Percentiles rank a stretch among this genome's conserved stretches.
Conservation (phyloP, 2,888 invertebrate species). For the Cheilosia urbana region DNA sequence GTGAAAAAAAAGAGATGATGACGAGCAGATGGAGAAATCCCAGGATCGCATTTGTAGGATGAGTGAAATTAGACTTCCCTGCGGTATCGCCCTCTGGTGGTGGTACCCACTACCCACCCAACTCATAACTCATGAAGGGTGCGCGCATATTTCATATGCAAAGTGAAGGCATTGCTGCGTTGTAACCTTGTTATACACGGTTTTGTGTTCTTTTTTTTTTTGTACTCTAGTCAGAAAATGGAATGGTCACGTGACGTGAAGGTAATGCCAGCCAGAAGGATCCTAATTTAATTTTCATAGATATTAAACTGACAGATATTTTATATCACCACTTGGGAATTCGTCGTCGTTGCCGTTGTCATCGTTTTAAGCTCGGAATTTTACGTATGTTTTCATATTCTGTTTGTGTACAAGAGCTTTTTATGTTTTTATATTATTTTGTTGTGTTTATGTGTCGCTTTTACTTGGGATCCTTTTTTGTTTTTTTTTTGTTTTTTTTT, state of each 20-base stretch:
- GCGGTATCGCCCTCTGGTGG: neutral
- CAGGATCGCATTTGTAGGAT: slow-evolving; percentile 46
- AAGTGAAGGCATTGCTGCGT: slow-evolving; percentile 45
- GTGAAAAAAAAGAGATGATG: neutral
- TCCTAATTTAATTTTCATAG: slow-evolving; percentile 68
- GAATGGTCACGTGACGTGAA: neutral
- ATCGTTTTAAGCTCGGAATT: slow-evolving; percentile 15
- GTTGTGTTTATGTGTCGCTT: slow-evolving; percentile 9
- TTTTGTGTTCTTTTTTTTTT: slow-evolving; percentile 8
- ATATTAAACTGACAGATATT: slow-evolving; percentile 70
- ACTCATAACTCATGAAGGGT: slow-evolving; percentile 42
- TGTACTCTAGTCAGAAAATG: neutral
- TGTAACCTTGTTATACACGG: slow-evolving; percentile 19
- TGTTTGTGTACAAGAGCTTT: slow-evolving; percentile 47
- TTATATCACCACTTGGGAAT: slow-evolving; percentile 68
- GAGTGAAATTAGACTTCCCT: slow-evolving; percentile 27
- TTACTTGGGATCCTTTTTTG: neutral
- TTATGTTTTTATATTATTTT: slow-evolving; percentile 39
- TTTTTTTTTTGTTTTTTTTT: slow-evolving; percentile 20
- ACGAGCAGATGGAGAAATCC: slow-evolving; percentile 54
- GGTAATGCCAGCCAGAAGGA: slow-evolving; percentile 18
- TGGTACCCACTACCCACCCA: neutral
- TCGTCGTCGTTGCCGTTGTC: slow-evolving; percentile 22
- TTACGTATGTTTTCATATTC: slow-evolving; percentile 54
- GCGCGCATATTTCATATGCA: slow-evolving; percentile 46